Base-by-base conservation (phyloP, 2,888 invertebrate genomes). In the Drosophila stalkeri region DNA sequence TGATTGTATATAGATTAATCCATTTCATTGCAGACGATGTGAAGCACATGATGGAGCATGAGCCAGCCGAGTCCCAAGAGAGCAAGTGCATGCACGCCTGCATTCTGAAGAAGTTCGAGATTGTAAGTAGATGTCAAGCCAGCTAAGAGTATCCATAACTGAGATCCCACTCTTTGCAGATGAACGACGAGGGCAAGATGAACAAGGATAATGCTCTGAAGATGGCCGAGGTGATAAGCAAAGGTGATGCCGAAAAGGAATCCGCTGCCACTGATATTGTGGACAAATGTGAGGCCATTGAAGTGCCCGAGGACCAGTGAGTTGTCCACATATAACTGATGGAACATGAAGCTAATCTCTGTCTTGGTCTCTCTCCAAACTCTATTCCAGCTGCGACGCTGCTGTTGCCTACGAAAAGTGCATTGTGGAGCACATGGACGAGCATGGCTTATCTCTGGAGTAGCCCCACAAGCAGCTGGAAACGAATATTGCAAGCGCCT, bases 31-130 rank as follows among this genome's bases (percentile, higher is more conserved):
- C 60, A 92, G 92, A 81, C 54, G 93, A 93, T 66, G 63, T 93
- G 47, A 85, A 89, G 41, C 81, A 80, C 7, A 69, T 93, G 78
- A 60, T 91, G 18, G 84, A 86, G 27, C 83, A 91, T 55, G 75
- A 89, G 51, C 66, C 83, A 0, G 83, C 91, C 18, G 71, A 64
- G 6, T 82, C 83, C 8, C 79, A 65, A 7, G 91, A 91, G 54
- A 91, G 84, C 16, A 93, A 92, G 72, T 93, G 93, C 59, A 72
- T 93, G 62, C 89, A 85, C 4, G 89, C 92, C 47, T 93, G 93
- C 67, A 62, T 92, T 23, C 83, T 92, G 82, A 91, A 92, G 71
- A 91, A 92, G 75, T 80, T 91, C 11, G 82, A 88, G 11, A 80
- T 92, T 54, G 93, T 93, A 82, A 78, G 90, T 81, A 3, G 33